Conservation (phyloP, 2,797 vertebrate genomes). For the Mionectes olivaceus region DNA sequence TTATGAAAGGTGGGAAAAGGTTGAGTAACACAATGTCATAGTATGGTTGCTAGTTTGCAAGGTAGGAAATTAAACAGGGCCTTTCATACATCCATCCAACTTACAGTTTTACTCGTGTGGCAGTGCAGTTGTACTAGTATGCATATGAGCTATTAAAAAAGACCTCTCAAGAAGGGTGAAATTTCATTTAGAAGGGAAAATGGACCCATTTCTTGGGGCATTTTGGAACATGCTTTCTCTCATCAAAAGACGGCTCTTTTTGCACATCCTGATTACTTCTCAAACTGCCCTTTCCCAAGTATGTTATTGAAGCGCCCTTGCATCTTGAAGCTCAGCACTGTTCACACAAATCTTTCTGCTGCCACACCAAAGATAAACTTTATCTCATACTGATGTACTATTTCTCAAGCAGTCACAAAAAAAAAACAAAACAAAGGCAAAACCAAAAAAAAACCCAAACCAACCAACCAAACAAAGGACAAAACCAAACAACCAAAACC, state of each 20-base stretch:
- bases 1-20: neutral
- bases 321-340: neutral
- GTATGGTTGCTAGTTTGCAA: accelerated
- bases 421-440: neutral
- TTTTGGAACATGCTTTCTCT: neutral
- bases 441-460: neutral
- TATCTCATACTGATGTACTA: neutral
- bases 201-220: accelerated
- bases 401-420: neutral
- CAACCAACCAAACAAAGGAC: neutral
- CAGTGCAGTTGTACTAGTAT: neutral
- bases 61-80: neutral
- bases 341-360: neutral
- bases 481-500: neutral
- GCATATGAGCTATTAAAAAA: neutral
- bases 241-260: neutral
- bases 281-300: neutral
- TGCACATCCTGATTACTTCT: neutral
- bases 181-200: neutral
- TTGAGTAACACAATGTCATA: neutral
- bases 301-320: neutral
- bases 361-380: neutral
- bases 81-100: neutral
- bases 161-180: neutral
- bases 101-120: neutral